Conservation (phyloP, 2,113 vertebrate genomes). For the Octodon degus region DNA sequence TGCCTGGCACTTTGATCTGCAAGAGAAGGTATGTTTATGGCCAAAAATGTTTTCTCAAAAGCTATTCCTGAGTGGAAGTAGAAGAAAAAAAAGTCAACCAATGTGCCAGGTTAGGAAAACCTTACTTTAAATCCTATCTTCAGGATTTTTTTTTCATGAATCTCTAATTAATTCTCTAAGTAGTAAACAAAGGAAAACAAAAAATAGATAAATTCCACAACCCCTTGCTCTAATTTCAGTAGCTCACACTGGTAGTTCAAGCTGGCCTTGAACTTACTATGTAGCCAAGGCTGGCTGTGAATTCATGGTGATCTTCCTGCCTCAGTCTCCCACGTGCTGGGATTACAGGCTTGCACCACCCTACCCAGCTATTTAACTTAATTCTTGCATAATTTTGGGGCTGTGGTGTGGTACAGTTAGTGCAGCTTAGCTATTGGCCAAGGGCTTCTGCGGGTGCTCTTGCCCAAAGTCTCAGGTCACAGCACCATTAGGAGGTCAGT, state of each 20-base stretch:
- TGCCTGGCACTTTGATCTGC: slow-evolving; percentile 48
- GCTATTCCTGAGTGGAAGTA: slow-evolving; percentile 22
- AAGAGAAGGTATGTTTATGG: slow-evolving; percentile 60
- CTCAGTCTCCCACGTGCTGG: neutral
- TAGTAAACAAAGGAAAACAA: neutral
- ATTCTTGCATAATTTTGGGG: neutral
- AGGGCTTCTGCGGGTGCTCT: neutral
- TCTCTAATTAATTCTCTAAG: slow-evolving; percentile 4
- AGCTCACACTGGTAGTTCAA: neutral
- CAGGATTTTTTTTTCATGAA: neutral
- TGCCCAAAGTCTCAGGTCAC: neutral
- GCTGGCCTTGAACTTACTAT: neutral
- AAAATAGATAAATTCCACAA: neutral
- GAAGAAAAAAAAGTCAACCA: neutral
- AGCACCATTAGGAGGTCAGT: neutral
- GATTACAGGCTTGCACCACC: neutral
- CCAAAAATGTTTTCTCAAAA: slow-evolving; percentile 53
- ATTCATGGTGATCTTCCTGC: neutral
- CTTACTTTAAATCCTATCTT: slow-evolving; percentile 12
- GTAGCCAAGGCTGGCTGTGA: neutral
- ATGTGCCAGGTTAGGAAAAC: neutral
- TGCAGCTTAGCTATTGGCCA: neutral
- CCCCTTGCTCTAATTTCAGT: neutral
- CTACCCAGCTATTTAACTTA: neutral
- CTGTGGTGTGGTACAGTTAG: neutral